Percentiles rank a stretch among this genome's conserved stretches.
Conservation (phyloP, 1,140 invertebrate genomes). For the Lordiphosa stackelbergi region DNA sequence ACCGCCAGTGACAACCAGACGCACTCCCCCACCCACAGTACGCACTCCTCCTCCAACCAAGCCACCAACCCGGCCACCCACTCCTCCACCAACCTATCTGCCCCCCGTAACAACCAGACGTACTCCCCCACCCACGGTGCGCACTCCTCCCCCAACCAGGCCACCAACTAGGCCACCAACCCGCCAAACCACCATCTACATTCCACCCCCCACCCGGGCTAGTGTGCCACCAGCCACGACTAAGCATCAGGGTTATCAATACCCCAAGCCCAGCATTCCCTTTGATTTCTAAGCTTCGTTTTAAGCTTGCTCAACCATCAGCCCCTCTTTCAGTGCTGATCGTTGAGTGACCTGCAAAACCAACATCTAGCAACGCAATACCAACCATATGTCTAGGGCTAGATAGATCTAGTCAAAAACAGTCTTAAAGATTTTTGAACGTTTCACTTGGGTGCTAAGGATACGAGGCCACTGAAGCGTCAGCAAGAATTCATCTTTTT, state of each 20-base stretch:
- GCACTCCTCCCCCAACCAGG: conserved; percentile 25
- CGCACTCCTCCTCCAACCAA: conserved; percentile 33
- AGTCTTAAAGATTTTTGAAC: conserved; percentile 64
- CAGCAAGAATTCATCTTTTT: conserved; percentile 58
- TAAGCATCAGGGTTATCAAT: conserved; percentile 77
- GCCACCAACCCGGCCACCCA: conserved; percentile 17
- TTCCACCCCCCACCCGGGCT: conserved; percentile 39
- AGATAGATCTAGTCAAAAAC: conserved; percentile 76
- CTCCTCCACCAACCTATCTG: conserved; percentile 24
- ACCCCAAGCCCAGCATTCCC: conserved; percentile 77
- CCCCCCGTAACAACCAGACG: conserved; percentile 17
- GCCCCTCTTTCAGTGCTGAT: conserved; percentile 3
- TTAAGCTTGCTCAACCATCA: conserved; percentile 24
- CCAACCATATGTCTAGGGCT: conserved; percentile 73
- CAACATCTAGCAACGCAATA: conserved; percentile 59
- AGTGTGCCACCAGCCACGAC: conserved; percentile 51
- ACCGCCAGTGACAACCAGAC: conserved; percentile 13
- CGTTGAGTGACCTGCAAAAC: conserved; percentile 29
- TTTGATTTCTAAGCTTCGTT: conserved; percentile 70
- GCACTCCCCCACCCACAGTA: conserved; percentile 24
- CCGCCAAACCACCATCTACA: conserved; percentile 42
- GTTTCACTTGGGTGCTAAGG: conserved; percentile 54
- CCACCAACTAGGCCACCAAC: conserved; percentile 39
- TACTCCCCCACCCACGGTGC: conserved; percentile 23
- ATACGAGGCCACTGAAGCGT: conserved; percentile 36